Percentiles rank a stretch among this genome's conserved stretches.
Conservation (phyloP, 2,888 invertebrate genomes). For the Watsonalla cultraria region DNA sequence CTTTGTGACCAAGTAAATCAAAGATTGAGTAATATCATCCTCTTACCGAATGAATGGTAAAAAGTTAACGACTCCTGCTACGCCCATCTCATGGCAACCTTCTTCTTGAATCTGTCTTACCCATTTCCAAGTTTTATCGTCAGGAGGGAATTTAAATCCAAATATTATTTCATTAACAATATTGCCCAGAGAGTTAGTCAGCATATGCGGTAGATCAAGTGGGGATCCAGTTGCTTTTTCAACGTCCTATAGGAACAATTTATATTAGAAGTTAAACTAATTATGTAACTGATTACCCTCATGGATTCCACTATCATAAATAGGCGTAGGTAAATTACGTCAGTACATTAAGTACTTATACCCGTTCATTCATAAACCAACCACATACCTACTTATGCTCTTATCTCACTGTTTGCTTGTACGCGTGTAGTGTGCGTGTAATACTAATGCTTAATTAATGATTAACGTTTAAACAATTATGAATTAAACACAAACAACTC, state of each 20-base stretch:
- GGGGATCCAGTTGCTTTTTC: conserved; percentile 39
- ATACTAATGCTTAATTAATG: neutral
- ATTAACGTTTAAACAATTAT: too few relatives aligned
- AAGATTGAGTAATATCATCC: neutral
- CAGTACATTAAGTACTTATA: neutral
- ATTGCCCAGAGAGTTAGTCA: conserved; percentile 87
- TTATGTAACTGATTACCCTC: neutral
- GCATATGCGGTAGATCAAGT: conserved; percentile 73
- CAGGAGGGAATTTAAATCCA: conserved; percentile 82
- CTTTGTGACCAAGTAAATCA: neutral
- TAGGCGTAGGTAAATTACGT: neutral
- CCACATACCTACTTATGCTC: neutral
- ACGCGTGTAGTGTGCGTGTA: neutral
- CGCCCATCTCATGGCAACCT: conserved; percentile 89
- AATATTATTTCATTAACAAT: conserved; percentile 87
- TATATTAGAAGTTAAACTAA: neutral
- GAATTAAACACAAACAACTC: too few relatives aligned
- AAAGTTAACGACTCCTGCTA: conserved; percentile 91
- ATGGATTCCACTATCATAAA: neutral
- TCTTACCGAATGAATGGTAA: conserved; percentile 86
- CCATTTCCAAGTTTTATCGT: conserved; percentile 88
- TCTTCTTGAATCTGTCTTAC: conserved; percentile 88
- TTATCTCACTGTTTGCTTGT: neutral
- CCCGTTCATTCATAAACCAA: neutral
- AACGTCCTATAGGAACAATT: conserved; percentile 39